These are phyloP conservation scores for Agrotis clavis DNA, from an alignment of 2,888 invertebrate species.

Conservation along the genomic window DNA sequence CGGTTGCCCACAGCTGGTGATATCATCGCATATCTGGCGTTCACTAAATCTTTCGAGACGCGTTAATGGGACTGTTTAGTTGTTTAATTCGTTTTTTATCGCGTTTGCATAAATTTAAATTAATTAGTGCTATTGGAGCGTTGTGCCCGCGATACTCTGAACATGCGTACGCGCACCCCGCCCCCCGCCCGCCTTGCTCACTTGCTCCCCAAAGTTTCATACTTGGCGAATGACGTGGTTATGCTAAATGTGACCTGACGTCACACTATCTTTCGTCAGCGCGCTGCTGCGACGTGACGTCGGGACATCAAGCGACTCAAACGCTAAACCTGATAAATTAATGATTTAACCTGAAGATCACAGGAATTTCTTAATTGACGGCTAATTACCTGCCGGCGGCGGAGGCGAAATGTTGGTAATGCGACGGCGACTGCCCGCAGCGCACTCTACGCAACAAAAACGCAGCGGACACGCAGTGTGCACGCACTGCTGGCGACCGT, in stretches of 20 bases:
- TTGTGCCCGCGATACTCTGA: slow-evolving; percentile 13
- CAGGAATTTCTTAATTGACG: slow-evolving; percentile 42
- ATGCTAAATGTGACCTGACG: slow-evolving; percentile 1
- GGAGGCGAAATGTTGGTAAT: slow-evolving; percentile 13
- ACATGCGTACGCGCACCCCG: neutral
- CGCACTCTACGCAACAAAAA: slow-evolving; percentile 11
- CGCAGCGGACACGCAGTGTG: slow-evolving; percentile 3
- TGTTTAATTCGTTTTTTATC: slow-evolving; percentile 48
- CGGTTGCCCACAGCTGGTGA: slow-evolving; percentile 49
- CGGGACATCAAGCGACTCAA: slow-evolving; percentile 19
- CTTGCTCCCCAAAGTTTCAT: neutral
- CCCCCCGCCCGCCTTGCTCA: neutral
- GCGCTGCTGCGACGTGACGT: neutral
- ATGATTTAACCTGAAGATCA: slow-evolving; percentile 32
- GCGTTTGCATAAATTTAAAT: slow-evolving; percentile 54
- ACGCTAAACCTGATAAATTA: slow-evolving; percentile 38
- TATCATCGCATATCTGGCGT: slow-evolving; percentile 47
- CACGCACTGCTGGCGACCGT: neutral
- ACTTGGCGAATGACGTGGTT: neutral
- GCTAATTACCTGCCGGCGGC: slow-evolving; percentile 27
- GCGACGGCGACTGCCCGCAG: slow-evolving; percentile 3
- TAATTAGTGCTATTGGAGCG: slow-evolving; percentile 42
- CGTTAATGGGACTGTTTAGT: slow-evolving; percentile 48
- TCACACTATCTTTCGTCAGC: neutral
- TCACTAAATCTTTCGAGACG: slow-evolving; percentile 53